phyloP scores from a whole-genome alignment of 1,140 invertebrate genomes.

The Drosophila paulistorum region DNA sequence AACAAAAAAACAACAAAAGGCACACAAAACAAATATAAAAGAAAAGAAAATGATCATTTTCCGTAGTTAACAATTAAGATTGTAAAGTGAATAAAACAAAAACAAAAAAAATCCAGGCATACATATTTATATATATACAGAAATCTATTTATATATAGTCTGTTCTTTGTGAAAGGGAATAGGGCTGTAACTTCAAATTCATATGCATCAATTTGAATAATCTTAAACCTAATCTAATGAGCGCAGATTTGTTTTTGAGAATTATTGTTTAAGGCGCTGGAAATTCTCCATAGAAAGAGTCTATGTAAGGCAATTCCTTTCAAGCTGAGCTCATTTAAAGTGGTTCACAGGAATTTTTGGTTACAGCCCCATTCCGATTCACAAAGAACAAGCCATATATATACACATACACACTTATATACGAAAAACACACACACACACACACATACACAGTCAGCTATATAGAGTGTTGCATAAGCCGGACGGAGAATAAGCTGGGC shows the following conservation, averaged over 20 bases:
- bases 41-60: constrained; percentile 52
- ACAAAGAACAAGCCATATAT: constrained; percentile 17
- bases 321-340: no score
- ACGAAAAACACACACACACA: constrained; percentile 24
- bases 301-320: no score
- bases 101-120: constrained; percentile 52
- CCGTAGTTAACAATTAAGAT: constrained; percentile 72
- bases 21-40: constrained; percentile 47
- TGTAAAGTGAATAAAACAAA: constrained; percentile 62
- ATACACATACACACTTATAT: constrained; percentile 75
- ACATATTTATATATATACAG: constrained; percentile 67
- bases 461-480: constrained; percentile 50
- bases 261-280: no score
- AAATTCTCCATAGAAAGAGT: no score
- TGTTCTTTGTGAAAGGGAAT: no score
- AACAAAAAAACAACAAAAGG: constrained; percentile 16
- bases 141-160: constrained; percentile 68
- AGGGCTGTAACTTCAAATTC: no score
- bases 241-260: no score
- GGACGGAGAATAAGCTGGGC: no score
- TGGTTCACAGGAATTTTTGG: no score
- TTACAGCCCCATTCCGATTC: no score
- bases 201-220: no score
- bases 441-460: constrained; percentile 42
- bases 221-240: no score